Evolutionary conservation across 1,140 invertebrate genomes (phyloP).

Genomic region (Sinonovacula constricta): DNA sequence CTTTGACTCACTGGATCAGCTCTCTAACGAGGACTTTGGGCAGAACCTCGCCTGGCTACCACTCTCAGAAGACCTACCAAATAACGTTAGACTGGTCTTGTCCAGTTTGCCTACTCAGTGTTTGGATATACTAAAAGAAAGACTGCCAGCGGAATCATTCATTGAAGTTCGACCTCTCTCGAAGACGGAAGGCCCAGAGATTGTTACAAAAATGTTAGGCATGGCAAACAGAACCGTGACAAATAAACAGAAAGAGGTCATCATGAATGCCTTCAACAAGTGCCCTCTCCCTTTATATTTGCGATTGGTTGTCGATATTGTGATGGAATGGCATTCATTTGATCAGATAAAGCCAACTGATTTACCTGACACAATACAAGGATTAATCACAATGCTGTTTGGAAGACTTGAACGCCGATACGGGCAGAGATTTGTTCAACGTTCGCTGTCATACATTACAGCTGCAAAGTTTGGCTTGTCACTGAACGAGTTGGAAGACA

Average conservation of each 20-base stretch:
- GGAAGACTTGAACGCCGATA: slow-evolving; percentile 61
- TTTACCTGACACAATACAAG: slow-evolving; percentile 51
- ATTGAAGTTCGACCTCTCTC: slow-evolving; percentile 59
- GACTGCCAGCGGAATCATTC: slow-evolving; percentile 37
- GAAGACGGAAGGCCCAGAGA: slow-evolving; percentile 53
- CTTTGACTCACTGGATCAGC: slow-evolving; percentile 70
- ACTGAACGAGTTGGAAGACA: slow-evolving; percentile 69
- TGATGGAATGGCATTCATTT: slow-evolving; percentile 55
- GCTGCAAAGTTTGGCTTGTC: slow-evolving; percentile 65
- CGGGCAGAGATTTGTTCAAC: slow-evolving; percentile 58
- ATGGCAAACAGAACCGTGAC: slow-evolving; percentile 83
- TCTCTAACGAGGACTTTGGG: slow-evolving; percentile 57
- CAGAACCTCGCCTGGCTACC: slow-evolving; percentile 71
- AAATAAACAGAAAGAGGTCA: slow-evolving; percentile 54
- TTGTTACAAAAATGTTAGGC: slow-evolving; percentile 61
- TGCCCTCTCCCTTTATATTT: slow-evolving; percentile 60
- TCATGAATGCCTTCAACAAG: slow-evolving; percentile 60
- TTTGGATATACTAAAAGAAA: slow-evolving; percentile 56
- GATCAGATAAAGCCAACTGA: slow-evolving; percentile 32
- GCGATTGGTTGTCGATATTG: slow-evolving; percentile 57
- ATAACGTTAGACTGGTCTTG: slow-evolving; percentile 66
- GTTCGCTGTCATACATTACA: slow-evolving; percentile 80
- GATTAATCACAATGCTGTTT: slow-evolving; percentile 59
- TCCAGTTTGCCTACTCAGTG: slow-evolving; percentile 59
- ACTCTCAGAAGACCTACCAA: slow-evolving; percentile 81